Conservation (phyloP, 2,888 invertebrate species). For the Ichneumoninae sp. region DNA sequence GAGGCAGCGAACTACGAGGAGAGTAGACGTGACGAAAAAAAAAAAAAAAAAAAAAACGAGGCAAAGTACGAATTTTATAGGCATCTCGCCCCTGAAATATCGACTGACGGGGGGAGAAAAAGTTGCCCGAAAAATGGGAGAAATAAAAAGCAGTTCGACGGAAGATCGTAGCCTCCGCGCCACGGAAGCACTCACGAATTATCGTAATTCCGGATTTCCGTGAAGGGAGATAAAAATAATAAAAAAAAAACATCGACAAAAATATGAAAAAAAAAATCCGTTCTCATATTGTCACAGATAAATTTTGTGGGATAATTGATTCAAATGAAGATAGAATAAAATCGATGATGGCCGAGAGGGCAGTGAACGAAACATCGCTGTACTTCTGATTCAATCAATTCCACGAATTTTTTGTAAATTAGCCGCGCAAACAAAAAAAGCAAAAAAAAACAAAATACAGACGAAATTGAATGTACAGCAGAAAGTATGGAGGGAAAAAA, state of each 20-base stretch:
- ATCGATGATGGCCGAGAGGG: too few relatives aligned
- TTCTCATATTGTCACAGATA: background rate
- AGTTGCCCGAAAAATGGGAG: constrained; percentile 31
- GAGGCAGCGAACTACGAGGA: constrained; percentile 33
- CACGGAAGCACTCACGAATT: background rate
- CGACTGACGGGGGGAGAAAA: constrained; percentile 44
- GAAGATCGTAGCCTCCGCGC: background rate
- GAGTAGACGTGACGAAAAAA: constrained; percentile 50
- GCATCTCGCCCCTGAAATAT: constrained; percentile 48
- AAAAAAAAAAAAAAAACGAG: constrained; percentile 46
- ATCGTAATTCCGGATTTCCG: constrained; percentile 3
- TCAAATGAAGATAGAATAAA: background rate
- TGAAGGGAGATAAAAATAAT: background rate
- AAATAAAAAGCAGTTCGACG: constrained; percentile 18
- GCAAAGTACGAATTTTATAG: constrained; percentile 56
- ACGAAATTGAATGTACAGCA: background rate
- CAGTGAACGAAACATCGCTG: background rate
- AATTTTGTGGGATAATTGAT: background rate
- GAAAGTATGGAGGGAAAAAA: constrained; percentile 5
- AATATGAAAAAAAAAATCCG: background rate
- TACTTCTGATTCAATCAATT: background rate
- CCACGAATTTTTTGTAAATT: background rate
- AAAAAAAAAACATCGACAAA: background rate
- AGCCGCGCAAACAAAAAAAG: background rate
- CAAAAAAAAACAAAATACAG: background rate